Conservation (phyloP, 2,113 vertebrate species). For the Rhynchomys soricoides region DNA sequence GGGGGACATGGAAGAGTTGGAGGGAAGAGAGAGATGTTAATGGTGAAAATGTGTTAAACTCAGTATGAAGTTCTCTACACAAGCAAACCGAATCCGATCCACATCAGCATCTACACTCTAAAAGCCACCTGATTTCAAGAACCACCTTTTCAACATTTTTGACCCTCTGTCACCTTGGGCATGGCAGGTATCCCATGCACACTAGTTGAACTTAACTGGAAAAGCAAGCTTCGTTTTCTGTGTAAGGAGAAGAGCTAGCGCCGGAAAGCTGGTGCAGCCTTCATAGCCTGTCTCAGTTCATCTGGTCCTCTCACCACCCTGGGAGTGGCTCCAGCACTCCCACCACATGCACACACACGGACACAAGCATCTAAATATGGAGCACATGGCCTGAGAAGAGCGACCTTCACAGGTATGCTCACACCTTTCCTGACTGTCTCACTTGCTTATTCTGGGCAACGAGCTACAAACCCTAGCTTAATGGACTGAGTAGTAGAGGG, state of each 20-base stretch:
- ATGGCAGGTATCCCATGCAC: neutral
- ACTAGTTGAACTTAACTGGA: neutral
- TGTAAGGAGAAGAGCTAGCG: neutral
- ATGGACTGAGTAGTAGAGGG: neutral
- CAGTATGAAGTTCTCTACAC: neutral
- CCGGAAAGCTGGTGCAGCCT: neutral
- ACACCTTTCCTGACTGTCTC: neutral
- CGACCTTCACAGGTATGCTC: neutral
- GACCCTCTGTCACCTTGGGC: neutral
- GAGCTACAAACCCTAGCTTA: constrained; percentile 12
- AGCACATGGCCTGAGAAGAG: neutral
- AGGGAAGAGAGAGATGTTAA: neutral
- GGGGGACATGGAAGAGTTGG: too few species aligned
- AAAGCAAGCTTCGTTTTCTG: neutral
- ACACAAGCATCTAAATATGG: too few species aligned
- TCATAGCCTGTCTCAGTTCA: neutral
- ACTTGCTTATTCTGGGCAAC: neutral
- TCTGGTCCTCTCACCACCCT: neutral
- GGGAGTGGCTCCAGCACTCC: too few species aligned
- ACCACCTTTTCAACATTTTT: constrained; percentile 1
- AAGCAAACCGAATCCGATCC: neutral
- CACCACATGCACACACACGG: neutral
- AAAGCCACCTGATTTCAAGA: neutral
- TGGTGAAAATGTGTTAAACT: neutral
- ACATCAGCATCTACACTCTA: neutral